A percentile compares a stretch with the other conserved stretches of the same genome.
Conservation (phyloP, 2,113 vertebrate species). For the Gobiocypris rarus region DNA sequence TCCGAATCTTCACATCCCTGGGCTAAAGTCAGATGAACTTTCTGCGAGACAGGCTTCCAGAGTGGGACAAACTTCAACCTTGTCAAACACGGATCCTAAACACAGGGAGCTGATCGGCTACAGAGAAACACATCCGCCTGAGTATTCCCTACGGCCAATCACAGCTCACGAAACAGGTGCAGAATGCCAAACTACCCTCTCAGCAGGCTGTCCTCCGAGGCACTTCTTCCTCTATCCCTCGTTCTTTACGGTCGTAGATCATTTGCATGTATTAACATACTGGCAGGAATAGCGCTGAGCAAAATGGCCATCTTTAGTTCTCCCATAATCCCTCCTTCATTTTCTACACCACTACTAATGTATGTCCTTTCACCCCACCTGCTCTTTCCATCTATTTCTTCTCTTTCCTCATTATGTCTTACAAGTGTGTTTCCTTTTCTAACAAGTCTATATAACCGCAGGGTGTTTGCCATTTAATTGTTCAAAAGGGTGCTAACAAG, state of each 20-base stretch:
- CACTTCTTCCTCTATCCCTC: not conserved
- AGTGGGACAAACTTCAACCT: conserved; percentile 33
- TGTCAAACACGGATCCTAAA: conserved; percentile 51
- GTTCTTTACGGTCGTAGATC: not conserved
- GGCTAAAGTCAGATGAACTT: conserved; percentile 20
- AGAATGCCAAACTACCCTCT: conserved; percentile 41
- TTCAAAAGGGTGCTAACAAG: conserved; percentile 8
- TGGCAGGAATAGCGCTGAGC: not conserved
- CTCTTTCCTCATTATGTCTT: not conserved
- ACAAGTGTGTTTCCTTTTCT: not conserved
- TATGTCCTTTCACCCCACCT: not conserved
- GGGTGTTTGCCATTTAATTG: not conserved
- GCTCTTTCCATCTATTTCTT: not conserved
- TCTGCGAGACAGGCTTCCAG: conserved; percentile 2
- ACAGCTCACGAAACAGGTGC: conserved; percentile 49
- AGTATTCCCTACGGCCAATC: conserved; percentile 36
- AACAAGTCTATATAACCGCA: not conserved
- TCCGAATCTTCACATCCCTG: not conserved
- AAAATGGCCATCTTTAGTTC: conserved; percentile 9
- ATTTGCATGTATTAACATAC: conserved; percentile 29
- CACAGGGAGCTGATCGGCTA: conserved; percentile 39
- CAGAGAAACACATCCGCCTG: conserved; percentile 42
- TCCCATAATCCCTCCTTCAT: conserved; percentile 9
- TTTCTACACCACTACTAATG: not conserved
- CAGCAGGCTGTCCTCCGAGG: not conserved